phyloP scores from a whole-genome alignment of 1,140 invertebrate species.

The Bombus picipes region DNA sequence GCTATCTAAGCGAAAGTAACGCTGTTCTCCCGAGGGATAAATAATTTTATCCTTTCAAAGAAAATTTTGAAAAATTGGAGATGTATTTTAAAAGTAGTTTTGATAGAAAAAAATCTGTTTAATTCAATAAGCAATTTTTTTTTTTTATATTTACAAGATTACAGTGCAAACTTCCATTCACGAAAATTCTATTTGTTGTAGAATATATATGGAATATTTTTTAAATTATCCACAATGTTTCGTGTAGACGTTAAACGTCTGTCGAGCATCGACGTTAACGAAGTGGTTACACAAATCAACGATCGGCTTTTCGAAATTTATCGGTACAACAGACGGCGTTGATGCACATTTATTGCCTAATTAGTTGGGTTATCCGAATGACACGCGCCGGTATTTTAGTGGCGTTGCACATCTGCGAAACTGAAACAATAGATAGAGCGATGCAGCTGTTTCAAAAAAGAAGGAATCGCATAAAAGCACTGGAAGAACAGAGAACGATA shows the following conservation, averaged over 20 bases:
- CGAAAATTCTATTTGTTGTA: background rate
- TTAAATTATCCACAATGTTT: background rate
- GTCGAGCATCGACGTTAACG: background rate
- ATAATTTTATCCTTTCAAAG: conserved; percentile 15
- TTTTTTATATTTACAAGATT: no score
- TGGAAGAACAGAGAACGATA: conserved; percentile 6
- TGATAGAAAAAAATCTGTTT: no score
- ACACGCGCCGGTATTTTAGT: conserved; percentile 58
- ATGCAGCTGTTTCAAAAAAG: conserved; percentile 58
- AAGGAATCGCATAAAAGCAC: background rate
- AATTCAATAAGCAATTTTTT: no score
- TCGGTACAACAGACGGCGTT: conserved; percentile 44
- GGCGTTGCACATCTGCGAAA: conserved; percentile 64
- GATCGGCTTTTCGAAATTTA: conserved; percentile 43
- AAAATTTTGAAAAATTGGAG: background rate
- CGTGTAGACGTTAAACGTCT: background rate
- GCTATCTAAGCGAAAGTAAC: conserved; percentile 7
- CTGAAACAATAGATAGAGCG: conserved; percentile 62
- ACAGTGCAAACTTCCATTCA: no score
- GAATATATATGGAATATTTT: background rate
- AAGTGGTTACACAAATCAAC: conserved; percentile 24
- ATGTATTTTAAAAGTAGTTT: background rate
- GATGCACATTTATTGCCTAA: conserved; percentile 57
- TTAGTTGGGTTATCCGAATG: conserved; percentile 60
- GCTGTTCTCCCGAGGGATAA: background rate